Conservation (phyloP, 2,113 vertebrate species). For the Anolis sagrei region DNA sequence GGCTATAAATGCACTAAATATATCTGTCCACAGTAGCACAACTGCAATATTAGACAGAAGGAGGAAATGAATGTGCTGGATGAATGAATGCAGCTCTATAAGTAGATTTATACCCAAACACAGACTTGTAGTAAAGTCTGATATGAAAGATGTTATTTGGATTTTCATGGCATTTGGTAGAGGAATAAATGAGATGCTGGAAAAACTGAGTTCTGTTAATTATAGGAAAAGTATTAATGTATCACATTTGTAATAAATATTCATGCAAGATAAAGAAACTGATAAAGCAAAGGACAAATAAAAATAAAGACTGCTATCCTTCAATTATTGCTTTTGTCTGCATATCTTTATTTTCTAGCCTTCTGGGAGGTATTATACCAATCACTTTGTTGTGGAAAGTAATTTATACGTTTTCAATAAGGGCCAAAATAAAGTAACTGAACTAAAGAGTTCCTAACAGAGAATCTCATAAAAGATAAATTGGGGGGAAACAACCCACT, state of each 20-base stretch:
- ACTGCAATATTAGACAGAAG: not conserved
- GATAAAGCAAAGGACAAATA: slow-evolving; percentile 20
- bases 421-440: slow-evolving; percentile 63
- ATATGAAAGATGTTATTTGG: not conserved
- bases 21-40: not conserved
- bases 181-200: not conserved
- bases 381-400: slow-evolving; percentile 27
- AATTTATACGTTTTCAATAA: slow-evolving; percentile 57
- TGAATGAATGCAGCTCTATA: not conserved
- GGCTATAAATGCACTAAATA: not conserved
- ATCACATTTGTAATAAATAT: not conserved
- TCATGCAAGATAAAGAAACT: not conserved
- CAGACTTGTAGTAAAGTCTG: not conserved
- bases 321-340: slow-evolving; percentile 42
- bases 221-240: not conserved
- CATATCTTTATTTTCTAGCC: slow-evolving; percentile 44
- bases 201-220: not conserved
- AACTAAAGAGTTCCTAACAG: slow-evolving; percentile 57
- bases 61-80: not conserved
- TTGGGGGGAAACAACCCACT: slow-evolving; percentile 2
- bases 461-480: slow-evolving; percentile 64
- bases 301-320: slow-evolving; percentile 41
- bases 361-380: slow-evolving; percentile 68
- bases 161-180: not conserved
- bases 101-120: not conserved